Evolutionary conservation across 2,797 vertebrate species (phyloP).

Genomic region (Chromis chromis): DNA sequence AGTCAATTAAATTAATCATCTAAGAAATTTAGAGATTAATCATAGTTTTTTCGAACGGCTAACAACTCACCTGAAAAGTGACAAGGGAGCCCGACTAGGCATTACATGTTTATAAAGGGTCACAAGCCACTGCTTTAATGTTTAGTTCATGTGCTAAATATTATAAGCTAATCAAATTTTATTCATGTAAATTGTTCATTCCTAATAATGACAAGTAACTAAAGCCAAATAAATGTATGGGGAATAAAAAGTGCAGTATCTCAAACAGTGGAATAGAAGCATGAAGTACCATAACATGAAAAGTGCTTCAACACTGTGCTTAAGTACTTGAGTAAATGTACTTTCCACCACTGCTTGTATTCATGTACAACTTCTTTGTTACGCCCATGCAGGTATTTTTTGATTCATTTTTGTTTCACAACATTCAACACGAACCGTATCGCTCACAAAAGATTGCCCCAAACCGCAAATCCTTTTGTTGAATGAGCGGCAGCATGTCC

Average conservation of each 20-base stretch:
- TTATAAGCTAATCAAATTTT: no score
- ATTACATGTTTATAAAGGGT: no score
- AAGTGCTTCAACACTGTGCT: background rate
- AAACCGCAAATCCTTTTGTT: conserved; percentile 23
- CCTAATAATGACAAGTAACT: no score
- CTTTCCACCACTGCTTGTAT: background rate
- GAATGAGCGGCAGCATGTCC: conserved; percentile 14
- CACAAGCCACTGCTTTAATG: no score
- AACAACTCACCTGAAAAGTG: background rate
- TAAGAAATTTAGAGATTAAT: background rate
- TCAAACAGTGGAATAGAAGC: background rate
- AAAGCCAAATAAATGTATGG: background rate
- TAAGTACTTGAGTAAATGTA: no score
- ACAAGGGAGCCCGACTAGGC: background rate
- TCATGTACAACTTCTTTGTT: background rate
- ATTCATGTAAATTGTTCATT: no score
- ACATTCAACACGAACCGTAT: background rate
- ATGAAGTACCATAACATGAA: background rate
- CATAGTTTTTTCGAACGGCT: background rate
- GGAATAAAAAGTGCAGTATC: background rate
- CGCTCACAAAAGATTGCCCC: background rate
- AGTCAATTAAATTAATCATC: background rate
- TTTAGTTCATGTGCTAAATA: no score
- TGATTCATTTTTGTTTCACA: conserved; percentile 7
- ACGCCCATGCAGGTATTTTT: background rate